phyloP scores from a whole-genome alignment of 2,797 vertebrate genomes.

The Epinephelus coioides region DNA sequence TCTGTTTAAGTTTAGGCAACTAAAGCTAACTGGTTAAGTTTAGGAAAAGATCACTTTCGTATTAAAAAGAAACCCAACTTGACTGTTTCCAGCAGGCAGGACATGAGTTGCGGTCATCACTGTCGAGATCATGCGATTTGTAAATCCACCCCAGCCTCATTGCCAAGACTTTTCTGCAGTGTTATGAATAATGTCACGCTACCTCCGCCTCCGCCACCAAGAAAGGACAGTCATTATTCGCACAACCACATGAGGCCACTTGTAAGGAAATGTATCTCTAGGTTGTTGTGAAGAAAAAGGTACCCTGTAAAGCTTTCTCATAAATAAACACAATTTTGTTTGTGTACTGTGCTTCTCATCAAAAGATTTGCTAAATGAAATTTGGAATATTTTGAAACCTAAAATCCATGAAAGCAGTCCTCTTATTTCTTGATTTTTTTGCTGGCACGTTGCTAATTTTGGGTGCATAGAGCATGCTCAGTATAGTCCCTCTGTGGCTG shows the following conservation, averaged over 20 bases:
- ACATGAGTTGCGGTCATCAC: background rate
- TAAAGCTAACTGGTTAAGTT: background rate
- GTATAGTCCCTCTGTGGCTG: background rate
- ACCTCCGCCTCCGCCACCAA: background rate
- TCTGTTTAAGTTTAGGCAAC: background rate
- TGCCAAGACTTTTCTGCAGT: background rate
- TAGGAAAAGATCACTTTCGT: background rate
- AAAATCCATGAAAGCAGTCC: background rate
- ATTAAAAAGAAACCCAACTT: background rate
- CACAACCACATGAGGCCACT: conserved; percentile 10
- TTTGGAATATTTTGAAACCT: background rate
- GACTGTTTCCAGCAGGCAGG: background rate
- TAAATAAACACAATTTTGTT: conserved; percentile 20
- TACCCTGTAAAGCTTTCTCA: conserved; percentile 8
- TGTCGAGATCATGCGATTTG: background rate
- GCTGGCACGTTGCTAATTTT: background rate
- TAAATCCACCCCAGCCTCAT: background rate
- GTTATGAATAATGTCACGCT: background rate
- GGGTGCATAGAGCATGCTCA: background rate
- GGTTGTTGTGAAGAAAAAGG: background rate
- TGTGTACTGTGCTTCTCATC: background rate
- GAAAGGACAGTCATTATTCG: background rate
- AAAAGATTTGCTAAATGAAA: background rate
- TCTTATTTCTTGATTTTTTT: background rate
- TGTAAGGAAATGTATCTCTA: background rate